Conservation (phyloP, 2,113 vertebrate species). For the Physeter macrocephalus region DNA sequence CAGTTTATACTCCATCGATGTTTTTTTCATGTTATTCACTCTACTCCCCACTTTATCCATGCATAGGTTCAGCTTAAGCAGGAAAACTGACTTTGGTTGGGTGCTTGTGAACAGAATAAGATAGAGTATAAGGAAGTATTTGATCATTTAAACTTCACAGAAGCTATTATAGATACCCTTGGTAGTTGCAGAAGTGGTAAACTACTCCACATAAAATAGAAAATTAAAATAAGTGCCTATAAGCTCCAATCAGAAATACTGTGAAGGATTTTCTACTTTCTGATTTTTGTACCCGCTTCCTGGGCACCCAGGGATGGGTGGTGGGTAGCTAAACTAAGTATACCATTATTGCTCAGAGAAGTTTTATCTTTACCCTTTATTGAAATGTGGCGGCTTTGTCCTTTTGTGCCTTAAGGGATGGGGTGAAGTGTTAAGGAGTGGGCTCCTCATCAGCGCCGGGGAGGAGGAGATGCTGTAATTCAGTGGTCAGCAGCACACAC, state of each 20-base stretch:
- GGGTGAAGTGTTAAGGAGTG: not conserved
- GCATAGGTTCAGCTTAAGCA: not conserved
- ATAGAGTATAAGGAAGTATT: not conserved
- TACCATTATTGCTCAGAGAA: not conserved
- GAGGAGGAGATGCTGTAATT: not conserved
- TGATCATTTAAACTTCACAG: not conserved
- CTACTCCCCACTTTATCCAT: not conserved
- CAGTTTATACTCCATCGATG: not conserved
- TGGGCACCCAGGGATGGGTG: not conserved
- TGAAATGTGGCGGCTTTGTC: not conserved
- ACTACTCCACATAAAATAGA: not conserved
- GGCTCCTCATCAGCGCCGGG: no score
- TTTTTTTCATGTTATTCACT: not conserved
- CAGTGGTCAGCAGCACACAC: not conserved
- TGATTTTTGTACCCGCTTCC: not conserved
- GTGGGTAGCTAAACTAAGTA: not conserved
- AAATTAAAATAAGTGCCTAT: not conserved
- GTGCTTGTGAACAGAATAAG: slow-evolving; percentile 9
- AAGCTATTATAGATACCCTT: not conserved
- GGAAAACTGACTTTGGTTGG: not conserved
- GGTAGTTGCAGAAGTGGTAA: not conserved
- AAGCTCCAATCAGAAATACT: not conserved
- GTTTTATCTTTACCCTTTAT: not conserved
- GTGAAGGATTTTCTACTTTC: not conserved
- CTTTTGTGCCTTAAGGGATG: not conserved